These are phyloP conservation scores for Neolamprologus longior DNA, from an alignment of 2,113 vertebrate genomes.

Conservation along the genomic window DNA sequence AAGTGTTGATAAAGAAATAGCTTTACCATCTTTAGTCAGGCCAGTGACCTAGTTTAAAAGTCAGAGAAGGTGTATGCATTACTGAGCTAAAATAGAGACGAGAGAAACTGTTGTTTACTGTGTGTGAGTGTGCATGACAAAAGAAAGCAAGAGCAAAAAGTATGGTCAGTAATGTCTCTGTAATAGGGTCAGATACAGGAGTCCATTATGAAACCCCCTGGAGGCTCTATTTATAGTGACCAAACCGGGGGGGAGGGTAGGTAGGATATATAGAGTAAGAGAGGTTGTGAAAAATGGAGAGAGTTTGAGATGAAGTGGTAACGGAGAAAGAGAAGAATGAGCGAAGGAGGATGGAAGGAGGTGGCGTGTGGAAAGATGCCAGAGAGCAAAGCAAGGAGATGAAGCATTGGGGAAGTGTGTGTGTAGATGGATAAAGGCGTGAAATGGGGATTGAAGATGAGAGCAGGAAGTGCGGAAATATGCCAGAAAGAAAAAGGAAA, in stretches of 20 bases:
- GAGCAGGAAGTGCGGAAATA: not conserved
- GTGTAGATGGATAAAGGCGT: not conserved
- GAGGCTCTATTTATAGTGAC: constrained; percentile 58
- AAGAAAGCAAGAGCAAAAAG: not conserved
- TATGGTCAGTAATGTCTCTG: constrained; percentile 53
- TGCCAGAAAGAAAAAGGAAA: constrained; percentile 13
- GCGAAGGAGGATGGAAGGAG: not conserved
- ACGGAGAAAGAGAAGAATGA: not conserved
- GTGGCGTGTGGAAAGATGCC: not conserved
- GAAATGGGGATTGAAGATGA: constrained; percentile 19
- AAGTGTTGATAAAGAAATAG: not conserved
- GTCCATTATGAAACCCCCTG: constrained; percentile 54
- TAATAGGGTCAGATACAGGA: constrained; percentile 61
- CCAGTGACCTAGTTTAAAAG: not conserved
- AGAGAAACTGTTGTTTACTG: not conserved
- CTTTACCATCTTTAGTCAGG: not conserved
- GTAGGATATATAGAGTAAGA: not conserved
- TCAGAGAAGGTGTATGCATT: not conserved
- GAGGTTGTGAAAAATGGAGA: not conserved
- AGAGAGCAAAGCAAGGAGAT: not conserved
- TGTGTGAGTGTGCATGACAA: not conserved
- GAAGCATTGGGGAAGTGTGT: not conserved
- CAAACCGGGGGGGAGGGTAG: not conserved
- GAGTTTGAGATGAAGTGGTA: not conserved
- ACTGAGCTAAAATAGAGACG: not conserved